These are phyloP conservation scores for Coturnix japonica DNA, from an alignment of 2,113 vertebrate species.

Conservation along the genomic window DNA sequence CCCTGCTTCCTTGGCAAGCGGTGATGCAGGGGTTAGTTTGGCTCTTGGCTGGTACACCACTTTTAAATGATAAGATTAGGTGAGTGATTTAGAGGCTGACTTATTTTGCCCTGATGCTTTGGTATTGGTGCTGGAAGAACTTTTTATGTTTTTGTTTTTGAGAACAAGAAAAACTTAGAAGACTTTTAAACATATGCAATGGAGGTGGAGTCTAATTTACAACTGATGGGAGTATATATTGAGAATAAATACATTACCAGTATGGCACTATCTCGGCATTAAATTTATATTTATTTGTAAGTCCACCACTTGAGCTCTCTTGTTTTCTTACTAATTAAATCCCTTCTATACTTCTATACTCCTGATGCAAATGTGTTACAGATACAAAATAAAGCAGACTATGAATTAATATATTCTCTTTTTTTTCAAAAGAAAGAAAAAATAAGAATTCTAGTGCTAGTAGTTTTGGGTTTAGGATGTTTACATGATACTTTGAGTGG, in stretches of 20 bases:
- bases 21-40: rapidly evolving
- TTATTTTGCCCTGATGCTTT: background rate
- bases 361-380: background rate
- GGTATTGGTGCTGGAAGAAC: too few species aligned
- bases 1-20: rapidly evolving
- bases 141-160: background rate
- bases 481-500: slow-evolving; percentile 31
- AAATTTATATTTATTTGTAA: background rate
- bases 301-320: rapidly evolving
- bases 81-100: background rate
- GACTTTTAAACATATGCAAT: background rate
- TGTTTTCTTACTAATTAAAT: background rate
- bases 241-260: background rate
- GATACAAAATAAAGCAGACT: background rate
- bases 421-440: slow-evolving; percentile 9
- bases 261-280: background rate
- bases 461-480: background rate
- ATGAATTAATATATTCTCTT: background rate
- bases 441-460: background rate
- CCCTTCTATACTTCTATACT: background rate
- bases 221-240: background rate
- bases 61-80: background rate
- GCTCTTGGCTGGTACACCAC: background rate
- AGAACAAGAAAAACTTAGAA: background rate
- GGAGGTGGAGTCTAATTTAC: background rate